phyloP scores from a whole-genome alignment of 2,113 vertebrate genomes.

The Arothron firmamentum region DNA sequence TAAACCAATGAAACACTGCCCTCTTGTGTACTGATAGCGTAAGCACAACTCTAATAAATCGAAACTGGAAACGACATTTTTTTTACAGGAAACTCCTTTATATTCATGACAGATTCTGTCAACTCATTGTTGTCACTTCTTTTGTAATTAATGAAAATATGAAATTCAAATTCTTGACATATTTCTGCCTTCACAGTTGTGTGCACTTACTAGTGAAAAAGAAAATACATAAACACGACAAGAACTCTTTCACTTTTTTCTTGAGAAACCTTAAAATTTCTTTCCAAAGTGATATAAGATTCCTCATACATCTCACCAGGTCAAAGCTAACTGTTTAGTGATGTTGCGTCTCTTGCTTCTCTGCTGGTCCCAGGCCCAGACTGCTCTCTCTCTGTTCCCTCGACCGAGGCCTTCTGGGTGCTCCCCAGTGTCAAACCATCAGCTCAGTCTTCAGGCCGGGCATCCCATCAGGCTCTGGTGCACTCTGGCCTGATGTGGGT shows the following conservation, averaged over 20 bases:
- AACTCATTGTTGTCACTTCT: background rate
- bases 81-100: background rate
- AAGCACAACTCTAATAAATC: background rate
- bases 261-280: too few species aligned
- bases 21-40: slow-evolving; percentile 15
- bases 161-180: too few species aligned
- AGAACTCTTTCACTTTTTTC: too few species aligned
- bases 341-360: background rate
- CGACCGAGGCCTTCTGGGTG: slow-evolving; percentile 94
- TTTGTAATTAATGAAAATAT: too few species aligned
- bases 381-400: slow-evolving; percentile 92
- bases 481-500: slow-evolving; percentile 98
- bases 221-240: too few species aligned
- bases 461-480: slow-evolving; percentile 91
- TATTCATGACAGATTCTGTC: background rate
- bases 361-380: slow-evolving; percentile 81
- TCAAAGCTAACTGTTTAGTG: too few species aligned
- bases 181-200: too few species aligned
- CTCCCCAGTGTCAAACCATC: slow-evolving; percentile 94
- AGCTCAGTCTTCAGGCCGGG: slow-evolving; percentile 88
- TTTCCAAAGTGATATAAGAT: too few species aligned
- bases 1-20: slow-evolving; percentile 19
- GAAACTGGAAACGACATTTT: background rate
- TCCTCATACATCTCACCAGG: too few species aligned
- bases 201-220: too few species aligned